Evolutionary conservation across 1,140 invertebrate genomes (phyloP).

Genomic region (Neodiprion pinetum): DNA sequence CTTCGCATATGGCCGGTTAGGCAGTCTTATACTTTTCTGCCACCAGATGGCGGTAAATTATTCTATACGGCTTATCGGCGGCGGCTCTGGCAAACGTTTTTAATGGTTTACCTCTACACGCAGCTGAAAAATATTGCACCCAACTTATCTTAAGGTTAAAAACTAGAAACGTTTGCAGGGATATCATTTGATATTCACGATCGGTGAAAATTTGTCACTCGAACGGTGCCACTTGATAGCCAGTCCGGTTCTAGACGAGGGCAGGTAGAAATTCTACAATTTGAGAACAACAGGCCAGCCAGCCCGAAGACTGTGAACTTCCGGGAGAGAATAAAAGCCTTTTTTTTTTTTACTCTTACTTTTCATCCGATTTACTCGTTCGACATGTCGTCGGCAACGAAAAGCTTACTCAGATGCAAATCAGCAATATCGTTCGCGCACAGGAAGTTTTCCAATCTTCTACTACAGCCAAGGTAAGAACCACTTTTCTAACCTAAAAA

Average conservation of each 20-base stretch:
- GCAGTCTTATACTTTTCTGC: too few species aligned
- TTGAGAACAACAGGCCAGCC: not conserved
- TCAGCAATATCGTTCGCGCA: not conserved
- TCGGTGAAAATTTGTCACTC: not conserved
- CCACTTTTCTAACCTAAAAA: too few species aligned
- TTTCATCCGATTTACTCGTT: not conserved
- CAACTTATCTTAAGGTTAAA: too few species aligned
- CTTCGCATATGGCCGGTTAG: too few species aligned
- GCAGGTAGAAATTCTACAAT: not conserved
- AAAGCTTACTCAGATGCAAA: not conserved
- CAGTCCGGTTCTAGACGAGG: not conserved
- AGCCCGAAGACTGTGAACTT: not conserved
- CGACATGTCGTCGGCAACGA: not conserved
- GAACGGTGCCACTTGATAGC: not conserved
- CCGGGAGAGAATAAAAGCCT: not conserved
- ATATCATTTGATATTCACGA: not conserved
- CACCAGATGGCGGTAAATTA: too few species aligned
- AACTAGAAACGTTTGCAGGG: not conserved
- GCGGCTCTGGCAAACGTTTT: too few species aligned
- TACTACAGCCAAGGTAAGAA: not conserved
- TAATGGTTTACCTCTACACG: too few species aligned
- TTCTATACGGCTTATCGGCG: too few species aligned
- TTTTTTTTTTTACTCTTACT: not conserved
- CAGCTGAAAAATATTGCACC: too few species aligned
- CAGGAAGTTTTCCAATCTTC: conserved; percentile 2